Evolutionary conservation across 35 echinoderm and acorn worm species (phyloP), one percentile per base, ranked within the genome.

Genomic region (Chiridota heheva): DNA sequence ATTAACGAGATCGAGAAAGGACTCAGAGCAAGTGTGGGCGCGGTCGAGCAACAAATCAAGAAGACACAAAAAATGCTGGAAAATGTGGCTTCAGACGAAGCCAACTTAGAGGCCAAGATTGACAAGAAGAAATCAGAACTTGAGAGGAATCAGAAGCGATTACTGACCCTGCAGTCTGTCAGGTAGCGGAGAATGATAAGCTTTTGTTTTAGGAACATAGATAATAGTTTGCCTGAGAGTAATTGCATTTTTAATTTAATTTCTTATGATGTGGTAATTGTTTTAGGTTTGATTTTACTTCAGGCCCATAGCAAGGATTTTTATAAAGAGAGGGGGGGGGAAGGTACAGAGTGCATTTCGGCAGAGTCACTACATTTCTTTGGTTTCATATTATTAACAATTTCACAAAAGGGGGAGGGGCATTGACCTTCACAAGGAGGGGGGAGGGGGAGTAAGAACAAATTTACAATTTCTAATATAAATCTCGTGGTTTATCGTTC

Each of bases 1-100:
- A 96, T 96, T 7, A 96, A 96, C 48, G 93, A 96, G 72, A 96
- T 96, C 65, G 93, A 96, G 51, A 86, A 90, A 44, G 93, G 93
- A 17, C 59, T 96, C 4, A 81, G 72, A 69, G 86, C 70, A 49
- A 91, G 87, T 46, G 81, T 86, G 16, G 87, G 83, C 42, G 93
- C 87, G 35, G 93, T 96, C 18, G 93, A 96, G 87, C 82, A 90
- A 53, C 67, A 86, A 42, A 89, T 96, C 15, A 89, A 87, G 40
- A 96, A 96, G 41, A 96, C 92, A 15, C 92, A 96, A 44, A 73
- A 90, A 79, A 86, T 90, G 87, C 58, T 96, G 44, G 92, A 96
- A 58, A 96, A 96, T 53, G 92, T 96, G 17, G 92, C 92, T 42
- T 90, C 92, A 40, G 92, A 96, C 33, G 92, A 96, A 76, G 92